Percentiles rank a stretch among this genome's conserved stretches.
Evolutionary conservation across 2,888 invertebrate species (phyloP).

Genomic region (Perithous albicinctus): DNA sequence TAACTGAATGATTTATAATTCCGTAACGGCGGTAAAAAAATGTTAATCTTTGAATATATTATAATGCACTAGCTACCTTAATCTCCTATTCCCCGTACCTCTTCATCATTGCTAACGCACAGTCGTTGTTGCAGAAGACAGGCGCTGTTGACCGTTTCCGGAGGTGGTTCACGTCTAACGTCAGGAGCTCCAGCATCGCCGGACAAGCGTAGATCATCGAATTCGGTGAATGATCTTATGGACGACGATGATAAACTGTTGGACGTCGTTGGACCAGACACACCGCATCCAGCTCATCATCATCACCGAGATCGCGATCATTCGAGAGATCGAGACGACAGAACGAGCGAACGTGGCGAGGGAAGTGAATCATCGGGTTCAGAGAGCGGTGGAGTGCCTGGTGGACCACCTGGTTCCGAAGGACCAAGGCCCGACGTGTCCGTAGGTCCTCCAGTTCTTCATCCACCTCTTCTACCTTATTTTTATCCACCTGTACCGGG

Average conservation of each 20-base stretch:
- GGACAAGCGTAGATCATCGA: slow-evolving; percentile 81
- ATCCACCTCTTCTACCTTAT: slow-evolving; percentile 96
- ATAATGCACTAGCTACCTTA: no score
- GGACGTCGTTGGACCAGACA: slow-evolving; percentile 95
- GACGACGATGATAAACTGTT: slow-evolving; percentile 94
- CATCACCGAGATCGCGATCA: slow-evolving; percentile 79
- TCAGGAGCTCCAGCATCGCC: slow-evolving; percentile 82
- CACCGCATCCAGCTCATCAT: slow-evolving; percentile 88
- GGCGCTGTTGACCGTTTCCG: slow-evolving; percentile 84
- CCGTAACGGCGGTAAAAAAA: no score
- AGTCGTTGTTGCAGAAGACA: slow-evolving; percentile 85
- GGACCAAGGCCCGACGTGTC: slow-evolving; percentile 96
- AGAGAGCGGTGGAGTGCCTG: slow-evolving; percentile 86
- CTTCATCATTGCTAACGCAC: slow-evolving; percentile 80
- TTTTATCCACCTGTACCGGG: slow-evolving; percentile 93
- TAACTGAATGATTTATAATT: no score
- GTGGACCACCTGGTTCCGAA: slow-evolving; percentile 85
- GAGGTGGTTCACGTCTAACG: slow-evolving; percentile 82
- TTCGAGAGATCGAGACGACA: slow-evolving; percentile 82
- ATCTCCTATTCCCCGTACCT: not conserved
- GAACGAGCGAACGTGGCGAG: slow-evolving; percentile 82
- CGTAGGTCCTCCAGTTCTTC: slow-evolving; percentile 94
- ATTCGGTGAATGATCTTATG: slow-evolving; percentile 82
- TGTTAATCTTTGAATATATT: no score
- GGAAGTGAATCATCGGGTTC: slow-evolving; percentile 84